A percentile compares a stretch with the other conserved stretches of the same genome.
Conservation (phyloP, 2,888 invertebrate species). For the Heliconius ethilla region DNA sequence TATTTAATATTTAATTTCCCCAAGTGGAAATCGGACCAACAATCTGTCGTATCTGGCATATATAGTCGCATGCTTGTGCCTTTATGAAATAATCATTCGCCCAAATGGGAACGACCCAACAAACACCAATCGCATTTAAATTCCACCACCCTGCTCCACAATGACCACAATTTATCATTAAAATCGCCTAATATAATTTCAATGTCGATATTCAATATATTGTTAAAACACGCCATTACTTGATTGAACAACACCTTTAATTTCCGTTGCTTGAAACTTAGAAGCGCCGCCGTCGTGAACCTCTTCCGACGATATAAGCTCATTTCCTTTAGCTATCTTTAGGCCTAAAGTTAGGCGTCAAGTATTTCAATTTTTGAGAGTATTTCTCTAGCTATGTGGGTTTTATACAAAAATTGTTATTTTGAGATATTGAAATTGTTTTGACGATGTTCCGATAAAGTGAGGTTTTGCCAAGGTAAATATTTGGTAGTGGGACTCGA, state of each 20-base stretch:
- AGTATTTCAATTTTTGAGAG: not conserved
- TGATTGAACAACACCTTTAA: slow-evolving; percentile 27
- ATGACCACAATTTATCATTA: not conserved
- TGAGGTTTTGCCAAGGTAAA: no score
- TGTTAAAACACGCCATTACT: slow-evolving; percentile 20
- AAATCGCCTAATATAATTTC: not conserved
- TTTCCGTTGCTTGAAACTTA: slow-evolving; percentile 19
- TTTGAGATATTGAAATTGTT: not conserved
- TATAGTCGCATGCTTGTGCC: no score
- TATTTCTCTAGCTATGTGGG: not conserved
- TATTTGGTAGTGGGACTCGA: no score
- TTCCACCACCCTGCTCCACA: not conserved
- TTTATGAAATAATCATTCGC: no score
- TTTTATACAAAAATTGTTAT: not conserved
- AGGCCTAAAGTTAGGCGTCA: not conserved
- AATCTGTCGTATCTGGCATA: no score
- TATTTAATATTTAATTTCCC: no score
- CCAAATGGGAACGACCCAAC: no score
- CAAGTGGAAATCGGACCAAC: no score
- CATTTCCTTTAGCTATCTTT: slow-evolving; percentile 25
- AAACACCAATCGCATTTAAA: not conserved
- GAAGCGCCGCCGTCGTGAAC: slow-evolving; percentile 2
- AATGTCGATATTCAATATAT: slow-evolving; percentile 16
- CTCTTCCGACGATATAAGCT: slow-evolving; percentile 15
- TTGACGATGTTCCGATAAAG: not conserved